Percentiles rank a stretch among this genome's conserved stretches.
These are phyloP conservation scores for Drosophila rellima DNA, from an alignment of 2,888 invertebrate species.

Conservation along the genomic window DNA sequence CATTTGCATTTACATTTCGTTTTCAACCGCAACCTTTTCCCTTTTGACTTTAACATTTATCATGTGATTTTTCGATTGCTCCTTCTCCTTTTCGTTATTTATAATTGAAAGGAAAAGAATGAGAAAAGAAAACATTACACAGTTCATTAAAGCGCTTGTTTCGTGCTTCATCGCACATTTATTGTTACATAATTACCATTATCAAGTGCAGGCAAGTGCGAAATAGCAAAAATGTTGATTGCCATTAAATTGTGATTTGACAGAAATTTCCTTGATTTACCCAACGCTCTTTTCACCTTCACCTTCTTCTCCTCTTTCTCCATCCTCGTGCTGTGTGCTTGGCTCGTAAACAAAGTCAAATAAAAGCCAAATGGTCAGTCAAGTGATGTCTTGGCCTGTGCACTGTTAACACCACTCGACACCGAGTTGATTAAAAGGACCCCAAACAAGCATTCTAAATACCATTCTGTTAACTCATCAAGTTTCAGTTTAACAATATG, in stretches of 20 bases:
- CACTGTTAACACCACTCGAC: constrained; percentile 38
- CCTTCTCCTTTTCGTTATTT: constrained; percentile 32
- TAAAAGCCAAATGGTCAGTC: constrained; percentile 52
- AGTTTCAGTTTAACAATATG: too few relatives aligned
- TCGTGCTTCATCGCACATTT: constrained; percentile 67
- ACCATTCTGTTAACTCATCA: background rate
- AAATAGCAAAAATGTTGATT: constrained; percentile 66
- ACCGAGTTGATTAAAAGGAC: background rate
- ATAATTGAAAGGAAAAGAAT: constrained; percentile 22
- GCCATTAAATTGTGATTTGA: constrained; percentile 70
- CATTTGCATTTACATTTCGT: constrained; percentile 21
- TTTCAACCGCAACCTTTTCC: constrained; percentile 5
- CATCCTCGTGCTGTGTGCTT: constrained; percentile 20
- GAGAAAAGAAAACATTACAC: constrained; percentile 60
- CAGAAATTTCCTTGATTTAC: constrained; percentile 35
- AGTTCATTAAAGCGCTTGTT: constrained; percentile 69
- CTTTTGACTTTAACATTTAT: constrained; percentile 1
- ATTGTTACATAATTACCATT: constrained; percentile 76
- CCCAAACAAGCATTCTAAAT: background rate
- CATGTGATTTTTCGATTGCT: background rate
- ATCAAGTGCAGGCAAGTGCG: constrained; percentile 75
- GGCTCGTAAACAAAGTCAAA: constrained; percentile 58
- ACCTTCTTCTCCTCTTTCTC: background rate
- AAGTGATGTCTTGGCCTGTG: constrained; percentile 28
- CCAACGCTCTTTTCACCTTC: background rate